Conservation (phyloP, 1,140 invertebrate genomes). For the Phymorhynchus buccinoides region DNA sequence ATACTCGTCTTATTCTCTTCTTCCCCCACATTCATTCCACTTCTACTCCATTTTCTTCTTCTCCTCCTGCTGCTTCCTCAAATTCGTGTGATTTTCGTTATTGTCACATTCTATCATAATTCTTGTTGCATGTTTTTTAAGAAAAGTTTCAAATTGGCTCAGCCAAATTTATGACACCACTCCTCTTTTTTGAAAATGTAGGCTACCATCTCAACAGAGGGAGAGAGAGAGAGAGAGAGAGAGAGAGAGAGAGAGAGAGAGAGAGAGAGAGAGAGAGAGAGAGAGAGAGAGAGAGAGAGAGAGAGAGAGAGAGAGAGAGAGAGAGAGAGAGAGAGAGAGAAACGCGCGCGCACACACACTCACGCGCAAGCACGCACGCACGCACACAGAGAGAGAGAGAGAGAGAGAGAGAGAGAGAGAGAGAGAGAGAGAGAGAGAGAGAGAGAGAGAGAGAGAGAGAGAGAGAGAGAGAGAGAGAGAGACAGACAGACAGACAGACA, state of each 20-base stretch:
- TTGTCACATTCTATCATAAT: too few relatives aligned
- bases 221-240: neutral
- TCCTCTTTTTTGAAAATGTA: too few relatives aligned
- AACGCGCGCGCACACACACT: too few relatives aligned
- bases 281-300: neutral
- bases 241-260: neutral
- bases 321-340: conserved; percentile 33
- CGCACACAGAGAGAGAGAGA: neutral
- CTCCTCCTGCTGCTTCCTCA: too few relatives aligned
- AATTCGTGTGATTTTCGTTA: too few relatives aligned
- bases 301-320: conserved; percentile 18
- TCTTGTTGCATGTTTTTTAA: too few relatives aligned
- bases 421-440: neutral
- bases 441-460: neutral
- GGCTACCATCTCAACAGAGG: neutral
- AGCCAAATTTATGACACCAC: too few relatives aligned
- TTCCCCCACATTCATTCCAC: neutral
- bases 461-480: conserved; percentile 20
- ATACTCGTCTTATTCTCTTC: too few relatives aligned
- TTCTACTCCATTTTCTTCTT: too few relatives aligned
- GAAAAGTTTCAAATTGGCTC: too few relatives aligned
- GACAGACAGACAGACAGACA: conserved; percentile 35
- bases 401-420: neutral
- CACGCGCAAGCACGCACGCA: too few relatives aligned
- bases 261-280: neutral